These are phyloP conservation scores for Calliopum simillimum DNA, from an alignment of 2,888 invertebrate species.

Conservation along the genomic window DNA sequence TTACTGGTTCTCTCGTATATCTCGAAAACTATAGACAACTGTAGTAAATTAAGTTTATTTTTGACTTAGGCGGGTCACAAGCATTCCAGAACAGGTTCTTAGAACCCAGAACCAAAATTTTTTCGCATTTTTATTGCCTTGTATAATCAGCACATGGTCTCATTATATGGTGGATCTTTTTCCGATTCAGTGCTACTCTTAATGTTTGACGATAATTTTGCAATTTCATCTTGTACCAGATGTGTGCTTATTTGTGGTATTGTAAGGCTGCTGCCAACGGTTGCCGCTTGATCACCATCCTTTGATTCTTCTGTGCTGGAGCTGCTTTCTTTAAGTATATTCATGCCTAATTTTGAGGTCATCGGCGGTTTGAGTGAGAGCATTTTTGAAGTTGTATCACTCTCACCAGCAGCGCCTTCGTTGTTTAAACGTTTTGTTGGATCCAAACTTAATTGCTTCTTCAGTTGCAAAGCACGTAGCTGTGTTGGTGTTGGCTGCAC, in stretches of 20 bases:
- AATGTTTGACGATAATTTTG: conserved; percentile 67
- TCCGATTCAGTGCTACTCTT: conserved; percentile 68
- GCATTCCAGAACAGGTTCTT: no score
- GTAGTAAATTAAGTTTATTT: no score
- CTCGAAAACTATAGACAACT: no score
- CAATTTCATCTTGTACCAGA: conserved; percentile 67
- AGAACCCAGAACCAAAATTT: no score
- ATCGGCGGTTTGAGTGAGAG: conserved; percentile 62
- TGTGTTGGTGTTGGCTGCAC: conserved; percentile 56
- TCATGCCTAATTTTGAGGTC: conserved; percentile 61
- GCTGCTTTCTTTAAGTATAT: conserved; percentile 67
- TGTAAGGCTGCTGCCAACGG: conserved; percentile 37
- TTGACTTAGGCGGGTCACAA: no score
- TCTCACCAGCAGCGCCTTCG: conserved; percentile 12
- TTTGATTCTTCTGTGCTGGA: conserved; percentile 67
- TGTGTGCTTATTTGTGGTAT: conserved; percentile 67
- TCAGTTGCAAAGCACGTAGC: conserved; percentile 62
- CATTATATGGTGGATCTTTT: conserved; percentile 67
- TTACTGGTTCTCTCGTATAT: no score
- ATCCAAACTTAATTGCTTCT: conserved; percentile 68
- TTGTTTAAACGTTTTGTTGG: conserved; percentile 43
- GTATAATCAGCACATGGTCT: conserved; percentile 67
- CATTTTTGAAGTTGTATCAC: conserved; percentile 52
- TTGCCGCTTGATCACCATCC: conserved; percentile 55
- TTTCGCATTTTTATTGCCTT: neutral